These are phyloP conservation scores for Harmothoe impar DNA, from an alignment of 2,888 invertebrate genomes.

Conservation along the genomic window DNA sequence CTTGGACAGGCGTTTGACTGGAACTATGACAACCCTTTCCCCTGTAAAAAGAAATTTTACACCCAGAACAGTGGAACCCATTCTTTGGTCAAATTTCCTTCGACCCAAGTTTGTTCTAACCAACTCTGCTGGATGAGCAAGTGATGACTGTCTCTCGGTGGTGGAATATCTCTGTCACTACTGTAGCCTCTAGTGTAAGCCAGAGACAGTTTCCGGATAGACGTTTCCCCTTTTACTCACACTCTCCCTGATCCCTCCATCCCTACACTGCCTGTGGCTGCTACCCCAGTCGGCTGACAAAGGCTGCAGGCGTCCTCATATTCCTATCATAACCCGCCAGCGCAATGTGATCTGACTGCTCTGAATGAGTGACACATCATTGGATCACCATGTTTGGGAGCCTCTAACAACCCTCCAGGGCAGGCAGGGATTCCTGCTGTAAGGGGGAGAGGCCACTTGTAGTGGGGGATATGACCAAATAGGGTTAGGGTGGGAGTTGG, in stretches of 20 bases:
- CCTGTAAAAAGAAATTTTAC: no score
- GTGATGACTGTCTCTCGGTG: no score
- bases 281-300: no score
- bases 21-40: no score
- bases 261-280: background rate
- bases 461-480: background rate
- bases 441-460: background rate
- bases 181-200: no score
- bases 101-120: no score
- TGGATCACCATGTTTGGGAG: slow-evolving; percentile 11
- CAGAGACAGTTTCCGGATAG: no score
- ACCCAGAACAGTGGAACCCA: no score
- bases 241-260: background rate
- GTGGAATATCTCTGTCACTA: no score
- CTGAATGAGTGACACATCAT: background rate
- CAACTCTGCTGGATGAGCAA: no score
- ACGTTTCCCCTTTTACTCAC: background rate
- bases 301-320: background rate
- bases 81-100: no score
- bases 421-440: background rate
- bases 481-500: background rate
- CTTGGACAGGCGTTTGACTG: no score
- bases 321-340: slow-evolving; percentile 27
- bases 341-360: background rate
- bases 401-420: background rate